Evolutionary conservation across 2,888 invertebrate species (phyloP).

Genomic region (Oegoconia quadripuncta): DNA sequence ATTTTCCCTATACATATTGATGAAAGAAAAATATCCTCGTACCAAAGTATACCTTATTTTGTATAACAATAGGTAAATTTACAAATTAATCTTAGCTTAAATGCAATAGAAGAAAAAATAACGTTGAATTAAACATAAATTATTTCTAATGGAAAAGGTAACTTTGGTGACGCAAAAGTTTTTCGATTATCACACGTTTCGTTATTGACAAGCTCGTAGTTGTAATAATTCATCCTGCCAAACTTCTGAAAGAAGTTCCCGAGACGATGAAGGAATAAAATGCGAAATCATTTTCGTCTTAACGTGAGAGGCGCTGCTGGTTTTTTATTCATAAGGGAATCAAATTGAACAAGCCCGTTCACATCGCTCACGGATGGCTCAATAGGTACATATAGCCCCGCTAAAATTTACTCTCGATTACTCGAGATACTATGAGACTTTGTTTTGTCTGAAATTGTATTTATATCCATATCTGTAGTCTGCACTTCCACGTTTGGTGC

Average conservation of each 20-base stretch:
- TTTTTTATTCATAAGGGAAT: conserved; percentile 45
- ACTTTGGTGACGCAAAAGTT: conserved; percentile 45
- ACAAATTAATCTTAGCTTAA: not conserved
- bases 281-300: conserved; percentile 39
- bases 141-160: conserved; percentile 30
- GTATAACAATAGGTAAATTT: not conserved
- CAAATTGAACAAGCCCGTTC: conserved; percentile 41
- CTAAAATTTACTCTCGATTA: conserved; percentile 20
- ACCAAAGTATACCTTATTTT: too few species aligned
- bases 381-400: too few species aligned
- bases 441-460: conserved; percentile 65
- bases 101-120: conserved; percentile 1
- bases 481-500: conserved; percentile 59
- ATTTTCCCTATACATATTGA: too few species aligned
- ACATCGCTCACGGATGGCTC: conserved; percentile 8
- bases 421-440: conserved; percentile 51
- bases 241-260: conserved; percentile 52
- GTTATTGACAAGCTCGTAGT: conserved; percentile 59
- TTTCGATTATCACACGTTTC: conserved; percentile 63
- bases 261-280: conserved; percentile 50
- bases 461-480: conserved; percentile 67
- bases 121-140: conserved; percentile 21
- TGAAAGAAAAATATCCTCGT: too few species aligned
- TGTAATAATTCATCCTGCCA: conserved; percentile 62
- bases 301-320: conserved; percentile 41